Evolutionary conservation across 2,797 vertebrate species (phyloP), one percentile per base, ranked within the genome.

Genomic region (Erpetoichthys calabaricus): DNA sequence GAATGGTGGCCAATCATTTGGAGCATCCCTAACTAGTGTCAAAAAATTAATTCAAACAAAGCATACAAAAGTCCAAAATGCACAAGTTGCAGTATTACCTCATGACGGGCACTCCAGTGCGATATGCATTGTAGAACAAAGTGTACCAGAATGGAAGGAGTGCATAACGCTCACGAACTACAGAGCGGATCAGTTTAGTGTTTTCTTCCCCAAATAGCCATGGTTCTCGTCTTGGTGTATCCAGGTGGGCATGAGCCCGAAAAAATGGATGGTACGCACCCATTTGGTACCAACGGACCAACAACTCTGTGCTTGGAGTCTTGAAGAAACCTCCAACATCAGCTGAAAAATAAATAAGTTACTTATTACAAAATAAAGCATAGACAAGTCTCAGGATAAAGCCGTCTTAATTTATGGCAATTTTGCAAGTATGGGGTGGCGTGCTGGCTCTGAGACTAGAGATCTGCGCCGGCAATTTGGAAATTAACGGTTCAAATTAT

Each of bases 211-310:
- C 80, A 2, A 94, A 86, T 3, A 97, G 81, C 94, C 94, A 97
- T 0, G 94, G 94, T 61, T 97, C 94, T 0, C 92, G 81, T 2
- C 92, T 87, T 0, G 84, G 87, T 0, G 91, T 97, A 77, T 97
- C 94, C 73, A 97, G 62, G 72, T 97, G 93, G 2, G 94, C 91
- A 3, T 97, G 94, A 5, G 90, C 83, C 1, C 94, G 84, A 67
- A 89, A 96, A 73, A 97, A 97, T 0, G 93, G 92, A 75, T 95
- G 91, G 67, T 94, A 93, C 0, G 92, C 89, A 0, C 91, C 91
- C 0, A 85, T 82, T 73, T 97, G 94, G 77, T 96, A 97, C 94
- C 94, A 97, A 51, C 94, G 91, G 56, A 95, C 86, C 61, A 95
- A 75, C 64, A 97, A 75, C 71, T 97, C 91, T 0, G 80, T 8